These are phyloP conservation scores for Phyllopteryx taeniolatus DNA, from an alignment of 2,113 vertebrate species.

Conservation along the genomic window DNA sequence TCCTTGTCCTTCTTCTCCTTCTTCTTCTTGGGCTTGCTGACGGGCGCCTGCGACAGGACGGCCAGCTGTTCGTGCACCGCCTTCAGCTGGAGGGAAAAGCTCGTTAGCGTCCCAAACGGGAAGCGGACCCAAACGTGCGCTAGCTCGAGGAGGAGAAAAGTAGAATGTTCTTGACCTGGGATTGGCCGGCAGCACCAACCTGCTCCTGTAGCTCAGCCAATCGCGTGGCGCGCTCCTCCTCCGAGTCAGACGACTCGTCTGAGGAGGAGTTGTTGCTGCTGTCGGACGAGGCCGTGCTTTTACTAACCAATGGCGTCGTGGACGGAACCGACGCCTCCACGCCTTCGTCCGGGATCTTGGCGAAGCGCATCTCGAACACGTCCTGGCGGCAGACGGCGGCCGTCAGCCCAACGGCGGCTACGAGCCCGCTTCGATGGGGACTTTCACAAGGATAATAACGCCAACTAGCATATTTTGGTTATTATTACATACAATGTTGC, in stretches of 20 bases:
- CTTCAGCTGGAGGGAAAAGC: conserved; percentile 82
- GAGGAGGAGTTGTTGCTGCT: conserved; percentile 93
- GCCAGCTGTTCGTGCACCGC: conserved; percentile 98
- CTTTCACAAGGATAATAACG: too few species aligned
- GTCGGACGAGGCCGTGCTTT: conserved; percentile 89
- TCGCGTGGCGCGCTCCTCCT: conserved; percentile 93
- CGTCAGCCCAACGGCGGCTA: background rate
- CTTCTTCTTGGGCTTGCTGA: conserved; percentile 99
- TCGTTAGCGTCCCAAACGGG: conserved; percentile 34
- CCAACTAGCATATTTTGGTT: too few species aligned
- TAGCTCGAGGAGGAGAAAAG: conserved; percentile 48
- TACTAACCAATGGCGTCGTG: conserved; percentile 84
- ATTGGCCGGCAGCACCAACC: conserved; percentile 79
- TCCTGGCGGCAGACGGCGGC: conserved; percentile 71
- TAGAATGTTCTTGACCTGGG: conserved; percentile 65
- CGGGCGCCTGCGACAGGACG: conserved; percentile 92
- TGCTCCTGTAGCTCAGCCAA: conserved; percentile 98
- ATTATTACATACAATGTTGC: too few species aligned
- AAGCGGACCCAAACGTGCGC: background rate
- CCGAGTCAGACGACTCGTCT: conserved; percentile 89
- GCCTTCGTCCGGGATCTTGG: conserved; percentile 96
- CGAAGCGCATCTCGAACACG: conserved; percentile 98
- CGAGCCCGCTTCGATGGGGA: too few species aligned
- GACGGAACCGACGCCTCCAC: conserved; percentile 76
- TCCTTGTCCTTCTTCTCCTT: conserved; percentile 95